Evolutionary conservation across 2,888 invertebrate genomes (phyloP).

Genomic region (Watsonalla binaria): DNA sequence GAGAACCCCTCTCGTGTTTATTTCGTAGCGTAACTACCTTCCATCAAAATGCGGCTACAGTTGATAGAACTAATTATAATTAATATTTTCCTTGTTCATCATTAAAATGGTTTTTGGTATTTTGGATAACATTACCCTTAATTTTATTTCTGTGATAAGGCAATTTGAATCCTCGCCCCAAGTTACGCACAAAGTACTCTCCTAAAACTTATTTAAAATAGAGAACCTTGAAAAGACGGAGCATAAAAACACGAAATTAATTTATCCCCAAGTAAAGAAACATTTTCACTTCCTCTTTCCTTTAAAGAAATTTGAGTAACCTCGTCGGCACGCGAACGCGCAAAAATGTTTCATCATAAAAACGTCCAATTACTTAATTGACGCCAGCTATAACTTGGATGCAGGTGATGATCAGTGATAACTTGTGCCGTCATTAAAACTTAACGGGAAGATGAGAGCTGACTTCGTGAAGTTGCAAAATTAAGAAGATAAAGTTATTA

Average conservation of each 20-base stretch:
- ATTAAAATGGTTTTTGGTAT: too few species aligned
- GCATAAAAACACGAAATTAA: conserved; percentile 42
- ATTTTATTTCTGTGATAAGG: not conserved
- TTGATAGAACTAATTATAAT: too few species aligned
- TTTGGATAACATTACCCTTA: too few species aligned
- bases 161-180: not conserved
- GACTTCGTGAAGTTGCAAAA: conserved; percentile 16
- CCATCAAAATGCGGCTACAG: too few species aligned
- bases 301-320: conserved; percentile 27
- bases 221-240: conserved; percentile 10
- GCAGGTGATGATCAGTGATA: conserved; percentile 39
- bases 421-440: conserved; percentile 48
- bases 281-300: conserved; percentile 41
- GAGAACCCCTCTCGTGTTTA: not conserved
- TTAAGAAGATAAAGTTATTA: conserved; percentile 12
- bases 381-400: conserved; percentile 37
- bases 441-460: conserved; percentile 28
- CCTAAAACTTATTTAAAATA: not conserved
- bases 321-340: conserved; percentile 16
- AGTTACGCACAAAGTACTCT: not conserved
- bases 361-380: conserved; percentile 29
- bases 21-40: not conserved
- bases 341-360: conserved; percentile 28
- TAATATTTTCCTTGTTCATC: too few species aligned
- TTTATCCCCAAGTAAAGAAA: conserved; percentile 32